Evolutionary conservation across 2,888 invertebrate species (phyloP), one percentile per base, ranked within the genome.

Genomic region (Lasioglossum malachurum): DNA sequence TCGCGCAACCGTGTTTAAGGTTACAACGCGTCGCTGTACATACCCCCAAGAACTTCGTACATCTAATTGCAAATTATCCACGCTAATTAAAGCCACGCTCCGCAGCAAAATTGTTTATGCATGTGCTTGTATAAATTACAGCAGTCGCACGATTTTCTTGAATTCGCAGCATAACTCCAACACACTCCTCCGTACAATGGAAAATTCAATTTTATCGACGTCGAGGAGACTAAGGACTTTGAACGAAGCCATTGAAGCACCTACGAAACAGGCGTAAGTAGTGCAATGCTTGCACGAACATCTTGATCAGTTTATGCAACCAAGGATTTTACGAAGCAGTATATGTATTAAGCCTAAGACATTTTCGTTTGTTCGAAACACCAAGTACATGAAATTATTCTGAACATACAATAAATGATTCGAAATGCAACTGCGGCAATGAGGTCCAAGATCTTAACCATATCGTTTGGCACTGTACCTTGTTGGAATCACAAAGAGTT

Each of bases 271-370:
- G 57, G 3, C 53, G 23, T 53, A n/a, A 57, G 57, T n/a, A 57
- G 57, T 4, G 57, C 57, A 57, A 57, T 57, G 57, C 57, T 57
- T 57, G 57, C 57, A 57, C n/a, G 12, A 57, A 12, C 23, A 57
- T 57, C 57, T n/a, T 57, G n/a, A 57, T n/a, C 12, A n/a, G 57
- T 57, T 57, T 57, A 57, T n/a, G 57, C 57, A 57, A 57, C 57
- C n/a, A 57, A 57, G 57, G n/a, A 57, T 57, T 57, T n/a, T 3
- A 12, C 57, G n/a, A 57, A n/a, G 12, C 57, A n/a, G 57, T 57
- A 23, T 23, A 53, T 8, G 53, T 23, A 57, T n/a, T 10, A n/a
- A n/a, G 4, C n/a, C 57, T n/a, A 12, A 57, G 12, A 8, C 1
- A 57, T 57, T 57, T n/a, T n/a, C 57, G 57, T n/a, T 53, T n/a